Evolutionary conservation across 2,888 invertebrate genomes (phyloP).

Genomic region (Allolobophora icterica): DNA sequence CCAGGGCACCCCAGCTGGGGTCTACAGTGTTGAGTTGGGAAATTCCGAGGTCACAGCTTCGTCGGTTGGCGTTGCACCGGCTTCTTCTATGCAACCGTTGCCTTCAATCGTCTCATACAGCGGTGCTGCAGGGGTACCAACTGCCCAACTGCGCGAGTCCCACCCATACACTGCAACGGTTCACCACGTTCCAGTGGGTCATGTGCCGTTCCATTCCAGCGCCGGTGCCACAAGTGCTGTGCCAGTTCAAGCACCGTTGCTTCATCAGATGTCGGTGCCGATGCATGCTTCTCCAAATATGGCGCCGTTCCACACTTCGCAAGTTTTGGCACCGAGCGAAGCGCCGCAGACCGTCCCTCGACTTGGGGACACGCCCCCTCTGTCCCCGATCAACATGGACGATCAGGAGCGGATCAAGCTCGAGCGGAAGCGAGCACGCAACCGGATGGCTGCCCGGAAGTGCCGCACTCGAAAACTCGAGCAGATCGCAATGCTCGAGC

Average conservation of each 20-base stretch:
- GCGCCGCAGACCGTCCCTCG: constrained; percentile 33
- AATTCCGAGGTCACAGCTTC: neutral
- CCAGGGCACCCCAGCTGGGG: constrained; percentile 18
- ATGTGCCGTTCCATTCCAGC: constrained; percentile 23
- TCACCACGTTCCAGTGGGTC: neutral
- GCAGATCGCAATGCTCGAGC: constrained; percentile 90
- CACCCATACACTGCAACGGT: neutral
- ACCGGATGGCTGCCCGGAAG: constrained; percentile 94
- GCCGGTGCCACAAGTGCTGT: constrained; percentile 6
- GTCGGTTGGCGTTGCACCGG: constrained; percentile 21
- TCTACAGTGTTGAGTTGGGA: neutral
- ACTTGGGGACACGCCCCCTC: constrained; percentile 56
- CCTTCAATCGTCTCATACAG: constrained; percentile 13
- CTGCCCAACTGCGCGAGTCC: neutral
- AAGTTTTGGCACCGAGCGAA: neutral
- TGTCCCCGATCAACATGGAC: constrained; percentile 88
- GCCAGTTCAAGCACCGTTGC: constrained; percentile 8
- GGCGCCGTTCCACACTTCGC: neutral
- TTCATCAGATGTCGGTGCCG: constrained; percentile 7
- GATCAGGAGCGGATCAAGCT: constrained; percentile 92
- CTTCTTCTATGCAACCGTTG: constrained; percentile 26
- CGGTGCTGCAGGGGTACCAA: neutral
- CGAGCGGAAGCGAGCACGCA: constrained; percentile 92
- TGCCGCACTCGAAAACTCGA: constrained; percentile 95
- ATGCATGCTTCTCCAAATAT: neutral